Percentiles rank a stretch among this genome's conserved stretches.
Conservation (phyloP, 2,888 invertebrate genomes). For the Dioctria linearis region DNA sequence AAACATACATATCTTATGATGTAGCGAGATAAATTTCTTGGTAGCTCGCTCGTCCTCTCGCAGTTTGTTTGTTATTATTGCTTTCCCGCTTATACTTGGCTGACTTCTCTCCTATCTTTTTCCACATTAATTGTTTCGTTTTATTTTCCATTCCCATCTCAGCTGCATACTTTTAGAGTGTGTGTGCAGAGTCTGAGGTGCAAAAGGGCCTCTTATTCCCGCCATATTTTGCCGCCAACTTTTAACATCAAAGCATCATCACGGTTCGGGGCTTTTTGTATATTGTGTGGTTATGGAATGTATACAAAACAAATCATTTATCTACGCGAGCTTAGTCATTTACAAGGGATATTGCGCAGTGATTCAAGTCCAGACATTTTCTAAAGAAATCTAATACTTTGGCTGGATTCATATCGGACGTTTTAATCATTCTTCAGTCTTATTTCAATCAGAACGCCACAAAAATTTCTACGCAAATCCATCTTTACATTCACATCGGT, state of each 20-base stretch:
- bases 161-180: neutral
- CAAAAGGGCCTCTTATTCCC: slow-evolving; percentile 33
- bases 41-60: neutral
- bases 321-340: neutral
- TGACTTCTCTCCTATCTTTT: neutral
- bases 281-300: neutral
- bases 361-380: neutral
- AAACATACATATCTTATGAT: neutral
- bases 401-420: too few relatives aligned
- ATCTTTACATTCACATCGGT: too few relatives aligned
- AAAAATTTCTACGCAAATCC: too few relatives aligned
- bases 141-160: neutral
- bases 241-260: slow-evolving; percentile 22
- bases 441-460: too few relatives aligned
- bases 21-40: neutral
- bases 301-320: slow-evolving; percentile 23
- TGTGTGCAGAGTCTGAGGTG: slow-evolving; percentile 15
- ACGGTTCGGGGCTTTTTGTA: neutral
- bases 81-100: slow-evolving; percentile 31
- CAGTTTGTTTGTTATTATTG: slow-evolving; percentile 50
- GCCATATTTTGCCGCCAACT: slow-evolving; percentile 40
- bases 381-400: neutral
- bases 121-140: slow-evolving; percentile 5
- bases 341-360: slow-evolving; percentile 16
- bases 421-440: too few relatives aligned